Evolutionary conservation across 2,888 invertebrate species (phyloP), one percentile per base, ranked within the genome.

Genomic region (Girardia tigrina): DNA sequence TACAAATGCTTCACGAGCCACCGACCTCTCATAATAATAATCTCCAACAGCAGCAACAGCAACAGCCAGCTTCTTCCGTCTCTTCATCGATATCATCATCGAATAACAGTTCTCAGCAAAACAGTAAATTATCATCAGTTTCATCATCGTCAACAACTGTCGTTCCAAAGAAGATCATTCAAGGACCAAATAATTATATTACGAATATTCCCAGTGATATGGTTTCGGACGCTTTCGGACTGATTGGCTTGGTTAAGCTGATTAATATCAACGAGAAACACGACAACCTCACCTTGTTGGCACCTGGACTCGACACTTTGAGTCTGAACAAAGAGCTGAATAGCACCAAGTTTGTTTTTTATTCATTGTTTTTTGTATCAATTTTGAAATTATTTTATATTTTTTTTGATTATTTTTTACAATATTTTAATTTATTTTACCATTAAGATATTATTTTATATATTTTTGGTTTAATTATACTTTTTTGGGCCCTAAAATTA

Each of bases 141-240:
- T 26, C 20, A 56, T 2, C 70, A 23, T 20, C 56, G 2, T 29
- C 56, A 26, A 42, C 73, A 73, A 69, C 27, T n/a, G 6, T n/a
- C 16, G 69, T 20, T 20, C 69, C 72, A 14, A 20, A 14, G 20
- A 16, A 20, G 20, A 74, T 74, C n/a, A 26, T 74, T 4, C 72
- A 69, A 1, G 27, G 42, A 20, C 74, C 26, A 8, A 70, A 74
- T 26, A 75, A 73, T 29, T 42, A 91, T 87, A 94, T 98, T 82
- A 92, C 94, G 84, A 94, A 95, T 87, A 97, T 99, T 87, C 98
- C 98, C 78, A 89, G 90, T 80, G 92, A 92, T 83, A 98, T 99
- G 97, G 92, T 99, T 79, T 91, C 91, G 81, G 98, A 99, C 87
- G 98, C 98, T 87, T 98, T 94, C 85, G 98, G 98, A 81, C 97